Conservation (phyloP, 2,113 vertebrate species). For the Alouatta palliata region DNA sequence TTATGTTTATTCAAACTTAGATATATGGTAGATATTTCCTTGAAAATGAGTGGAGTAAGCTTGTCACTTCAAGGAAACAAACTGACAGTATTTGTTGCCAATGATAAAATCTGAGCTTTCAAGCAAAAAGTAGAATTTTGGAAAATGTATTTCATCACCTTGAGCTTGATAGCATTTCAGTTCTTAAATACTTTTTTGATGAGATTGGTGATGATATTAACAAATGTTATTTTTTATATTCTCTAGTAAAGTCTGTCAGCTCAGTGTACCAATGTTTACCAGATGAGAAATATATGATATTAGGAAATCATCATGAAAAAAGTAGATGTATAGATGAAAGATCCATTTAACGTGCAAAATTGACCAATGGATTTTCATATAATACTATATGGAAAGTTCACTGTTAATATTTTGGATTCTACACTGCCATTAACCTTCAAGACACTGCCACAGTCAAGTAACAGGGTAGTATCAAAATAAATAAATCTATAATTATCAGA, state of each 20-base stretch:
- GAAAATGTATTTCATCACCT: not conserved
- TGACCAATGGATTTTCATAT: not conserved
- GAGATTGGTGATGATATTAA: not conserved
- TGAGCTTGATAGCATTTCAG: not conserved
- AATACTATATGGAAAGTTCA: not conserved
- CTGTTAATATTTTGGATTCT: not conserved
- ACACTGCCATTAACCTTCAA: conserved; percentile 4
- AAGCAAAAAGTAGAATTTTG: not conserved
- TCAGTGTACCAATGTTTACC: not conserved
- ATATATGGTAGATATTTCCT: not conserved
- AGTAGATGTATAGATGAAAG: not conserved
- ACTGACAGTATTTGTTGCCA: not conserved
- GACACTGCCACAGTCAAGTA: not conserved
- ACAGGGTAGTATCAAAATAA: not conserved
- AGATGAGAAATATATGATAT: not conserved
- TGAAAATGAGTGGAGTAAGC: not conserved
- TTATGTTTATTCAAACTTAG: not conserved
- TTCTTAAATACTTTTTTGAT: conserved; percentile 11
- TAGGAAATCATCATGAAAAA: not conserved
- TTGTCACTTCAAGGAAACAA: conserved; percentile 7
- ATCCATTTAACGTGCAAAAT: not conserved
- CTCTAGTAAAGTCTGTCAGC: not conserved
- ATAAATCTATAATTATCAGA: not conserved
- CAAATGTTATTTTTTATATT: not conserved
- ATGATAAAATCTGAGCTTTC: conserved; percentile 2